Conservation (phyloP, 2,888 invertebrate genomes). For the Acronicta aceris region DNA sequence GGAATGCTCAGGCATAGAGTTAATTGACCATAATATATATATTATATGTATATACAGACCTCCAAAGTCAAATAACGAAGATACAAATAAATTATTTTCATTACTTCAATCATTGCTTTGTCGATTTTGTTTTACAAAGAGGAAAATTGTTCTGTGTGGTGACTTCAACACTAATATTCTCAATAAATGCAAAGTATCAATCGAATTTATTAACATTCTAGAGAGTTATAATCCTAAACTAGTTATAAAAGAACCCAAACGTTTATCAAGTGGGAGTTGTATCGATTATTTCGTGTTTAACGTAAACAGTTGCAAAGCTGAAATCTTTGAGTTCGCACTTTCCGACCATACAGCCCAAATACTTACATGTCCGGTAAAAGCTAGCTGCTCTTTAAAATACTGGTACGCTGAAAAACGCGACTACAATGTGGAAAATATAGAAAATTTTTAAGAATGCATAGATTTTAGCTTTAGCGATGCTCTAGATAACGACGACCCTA, state of each 20-base stretch:
- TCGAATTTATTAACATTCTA: background rate
- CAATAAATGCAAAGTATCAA: background rate
- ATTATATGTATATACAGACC: constrained; percentile 23
- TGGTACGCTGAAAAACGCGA: constrained; percentile 4
- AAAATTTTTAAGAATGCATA: constrained; percentile 2
- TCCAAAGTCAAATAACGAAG: constrained; percentile 3
- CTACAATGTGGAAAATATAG: constrained; percentile 3
- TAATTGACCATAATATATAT: constrained; percentile 12
- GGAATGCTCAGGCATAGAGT: constrained; percentile 19
- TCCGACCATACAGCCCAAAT: constrained; percentile 6
- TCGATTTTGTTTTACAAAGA: constrained; percentile 2
- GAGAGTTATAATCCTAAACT: constrained; percentile 4
- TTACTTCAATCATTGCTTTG: constrained; percentile 3
- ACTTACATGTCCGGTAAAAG: constrained; percentile 4
- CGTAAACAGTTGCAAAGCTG: background rate
- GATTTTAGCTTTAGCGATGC: background rate
- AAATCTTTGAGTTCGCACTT: constrained; percentile 2
- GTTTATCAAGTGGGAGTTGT: constrained; percentile 4
- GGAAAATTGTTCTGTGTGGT: background rate
- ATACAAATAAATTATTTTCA: constrained; percentile 5
- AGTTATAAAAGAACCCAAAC: constrained; percentile 3
- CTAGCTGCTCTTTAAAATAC: constrained; percentile 2
- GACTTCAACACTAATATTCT: background rate
- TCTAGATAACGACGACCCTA: background rate
- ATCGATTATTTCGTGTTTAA: background rate